Percentiles rank a stretch among this genome's conserved stretches.
Conservation (phyloP, 1,140 invertebrate genomes). For the Rhyacophila brunnea region DNA sequence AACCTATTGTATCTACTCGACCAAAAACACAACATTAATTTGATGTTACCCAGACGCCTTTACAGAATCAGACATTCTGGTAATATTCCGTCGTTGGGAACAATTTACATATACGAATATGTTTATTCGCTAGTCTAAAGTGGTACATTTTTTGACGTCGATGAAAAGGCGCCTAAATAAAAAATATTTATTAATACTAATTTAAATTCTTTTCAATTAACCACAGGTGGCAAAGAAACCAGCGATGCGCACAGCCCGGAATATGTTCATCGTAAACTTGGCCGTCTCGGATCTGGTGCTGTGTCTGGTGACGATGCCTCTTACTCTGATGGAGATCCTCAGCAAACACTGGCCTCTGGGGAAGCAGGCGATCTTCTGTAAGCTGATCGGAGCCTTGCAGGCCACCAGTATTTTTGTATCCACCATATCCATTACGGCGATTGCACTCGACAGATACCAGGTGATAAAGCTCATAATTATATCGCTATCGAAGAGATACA, state of each 20-base stretch:
- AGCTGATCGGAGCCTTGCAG: conserved; percentile 77
- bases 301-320: conserved; percentile 81
- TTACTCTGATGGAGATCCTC: conserved; percentile 79
- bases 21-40: no score
- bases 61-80: no score
- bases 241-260: conserved; percentile 80
- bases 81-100: no score
- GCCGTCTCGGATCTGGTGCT: conserved; percentile 82
- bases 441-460: conserved; percentile 80
- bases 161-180: no score
- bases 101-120: no score
- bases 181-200: no score
- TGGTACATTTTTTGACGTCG: no score
- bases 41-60: no score
- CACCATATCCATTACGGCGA: conserved; percentile 86
- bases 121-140: no score
- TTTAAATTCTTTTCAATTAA: no score
- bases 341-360: conserved; percentile 75
- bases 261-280: conserved; percentile 88
- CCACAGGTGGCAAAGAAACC: conserved; percentile 68
- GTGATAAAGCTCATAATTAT: conserved; percentile 43
- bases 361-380: conserved; percentile 68
- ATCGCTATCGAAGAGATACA: no score
- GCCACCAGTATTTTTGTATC: conserved; percentile 87
- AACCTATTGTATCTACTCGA: no score